phyloP scores from a whole-genome alignment of 2,113 vertebrate species.

The Nothoprocta pentlandii region DNA sequence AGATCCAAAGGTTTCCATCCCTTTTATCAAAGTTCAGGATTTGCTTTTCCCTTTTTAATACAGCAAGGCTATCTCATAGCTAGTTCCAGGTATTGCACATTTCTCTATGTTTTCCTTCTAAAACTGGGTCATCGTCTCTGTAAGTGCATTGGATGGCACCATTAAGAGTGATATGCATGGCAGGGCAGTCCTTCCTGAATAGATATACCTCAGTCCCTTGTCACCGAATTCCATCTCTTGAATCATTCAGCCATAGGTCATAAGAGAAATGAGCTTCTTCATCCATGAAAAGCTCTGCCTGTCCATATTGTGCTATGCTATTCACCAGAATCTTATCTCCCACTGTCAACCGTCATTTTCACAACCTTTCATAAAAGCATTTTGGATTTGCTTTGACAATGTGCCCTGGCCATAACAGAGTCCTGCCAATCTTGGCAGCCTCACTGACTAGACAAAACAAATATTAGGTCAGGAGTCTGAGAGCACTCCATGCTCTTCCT shows the following conservation, averaged over 20 bases:
- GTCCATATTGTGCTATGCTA: background rate
- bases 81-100: background rate
- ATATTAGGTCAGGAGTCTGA: background rate
- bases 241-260: background rate
- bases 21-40: background rate
- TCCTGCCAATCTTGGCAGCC: background rate
- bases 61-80: background rate
- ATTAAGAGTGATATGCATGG: background rate
- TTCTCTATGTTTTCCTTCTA: background rate
- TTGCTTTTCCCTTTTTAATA: background rate
- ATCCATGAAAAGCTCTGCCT: background rate
- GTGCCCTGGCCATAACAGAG: accelerated
- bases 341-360: background rate
- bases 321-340: background rate
- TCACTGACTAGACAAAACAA: background rate
- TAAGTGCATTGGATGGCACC: background rate
- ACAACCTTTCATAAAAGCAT: background rate
- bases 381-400: background rate
- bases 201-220: background rate
- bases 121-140: background rate
- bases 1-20: background rate
- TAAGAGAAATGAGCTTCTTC: background rate
- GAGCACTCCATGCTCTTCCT: background rate
- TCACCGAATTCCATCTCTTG: background rate
- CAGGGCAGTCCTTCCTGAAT: background rate